Evolutionary conservation across 2,888 invertebrate species (phyloP).

Genomic region (Pseudeuparius sepicola): DNA sequence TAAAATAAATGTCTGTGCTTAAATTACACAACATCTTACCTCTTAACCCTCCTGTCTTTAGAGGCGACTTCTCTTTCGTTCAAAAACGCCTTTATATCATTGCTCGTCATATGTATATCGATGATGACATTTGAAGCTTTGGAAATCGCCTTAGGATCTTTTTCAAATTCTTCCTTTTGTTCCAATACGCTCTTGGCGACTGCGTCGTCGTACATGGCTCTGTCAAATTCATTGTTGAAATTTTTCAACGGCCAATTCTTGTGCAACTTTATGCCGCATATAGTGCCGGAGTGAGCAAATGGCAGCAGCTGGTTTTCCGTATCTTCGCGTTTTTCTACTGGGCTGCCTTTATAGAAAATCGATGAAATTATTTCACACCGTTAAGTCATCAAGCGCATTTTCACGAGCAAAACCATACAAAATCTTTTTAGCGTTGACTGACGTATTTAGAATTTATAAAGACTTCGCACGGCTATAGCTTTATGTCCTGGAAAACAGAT

Average conservation of each 20-base stretch:
- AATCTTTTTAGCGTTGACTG: no score
- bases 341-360: constrained; percentile 24
- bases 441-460: no score
- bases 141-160: constrained; percentile 14
- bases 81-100: constrained; percentile 45
- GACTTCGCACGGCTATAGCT: no score
- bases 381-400: no score
- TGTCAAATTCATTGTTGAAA: constrained; percentile 50
- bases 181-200: constrained; percentile 24
- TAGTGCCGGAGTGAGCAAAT: constrained; percentile 51
- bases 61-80: constrained; percentile 46
- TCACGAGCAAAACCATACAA: no score
- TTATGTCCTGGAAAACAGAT: no score
- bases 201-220: constrained; percentile 55
- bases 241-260: constrained; percentile 44
- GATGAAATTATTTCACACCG: no score
- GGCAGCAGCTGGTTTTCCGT: constrained; percentile 45
- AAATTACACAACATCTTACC: no score
- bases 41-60: constrained; percentile 47
- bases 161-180: constrained; percentile 20
- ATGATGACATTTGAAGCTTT: constrained; percentile 38
- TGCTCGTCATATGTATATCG: constrained; percentile 51
- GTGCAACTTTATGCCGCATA: constrained; percentile 58
- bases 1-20: no score
- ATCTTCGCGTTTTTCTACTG: constrained; percentile 28